Evolutionary conservation across 2,888 invertebrate genomes (phyloP).

Genomic region (Cheilosia urbana): DNA sequence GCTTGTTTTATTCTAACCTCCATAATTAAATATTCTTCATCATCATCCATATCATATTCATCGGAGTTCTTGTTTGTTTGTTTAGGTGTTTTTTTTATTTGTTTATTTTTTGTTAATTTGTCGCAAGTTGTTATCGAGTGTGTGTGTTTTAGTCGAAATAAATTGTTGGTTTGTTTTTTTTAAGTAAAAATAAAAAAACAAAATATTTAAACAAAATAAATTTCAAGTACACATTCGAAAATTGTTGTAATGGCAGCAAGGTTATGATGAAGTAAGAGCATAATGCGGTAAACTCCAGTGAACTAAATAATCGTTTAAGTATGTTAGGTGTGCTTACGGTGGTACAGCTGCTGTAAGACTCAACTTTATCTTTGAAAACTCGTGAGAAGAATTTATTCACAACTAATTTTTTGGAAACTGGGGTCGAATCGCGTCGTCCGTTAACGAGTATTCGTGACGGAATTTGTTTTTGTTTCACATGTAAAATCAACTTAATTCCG

Average conservation of each 20-base stretch:
- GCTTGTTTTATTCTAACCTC: constrained; percentile 81
- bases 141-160: constrained; percentile 56
- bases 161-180: neutral
- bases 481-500: too few species aligned
- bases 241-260: constrained; percentile 37
- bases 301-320: too few species aligned
- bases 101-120: constrained; percentile 27
- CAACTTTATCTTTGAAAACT: too few species aligned
- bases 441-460: too few species aligned
- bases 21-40: constrained; percentile 83
- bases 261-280: too few species aligned
- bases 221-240: constrained; percentile 5
- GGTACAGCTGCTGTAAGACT: too few species aligned
- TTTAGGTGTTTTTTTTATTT: constrained; percentile 34
- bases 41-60: constrained; percentile 82
- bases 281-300: too few species aligned
- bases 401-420: too few species aligned
- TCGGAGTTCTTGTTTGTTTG: constrained; percentile 73
- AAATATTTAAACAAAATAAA: constrained; percentile 60
- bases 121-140: constrained; percentile 57
- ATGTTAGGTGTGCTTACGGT: too few species aligned
- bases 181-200: constrained; percentile 48
- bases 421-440: too few species aligned
- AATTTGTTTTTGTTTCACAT: too few species aligned
- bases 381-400: too few species aligned